Evolutionary conservation across 1,140 invertebrate species (phyloP), one percentile per base, ranked within the genome.

Genomic region (Ceratitis capitata): DNA sequence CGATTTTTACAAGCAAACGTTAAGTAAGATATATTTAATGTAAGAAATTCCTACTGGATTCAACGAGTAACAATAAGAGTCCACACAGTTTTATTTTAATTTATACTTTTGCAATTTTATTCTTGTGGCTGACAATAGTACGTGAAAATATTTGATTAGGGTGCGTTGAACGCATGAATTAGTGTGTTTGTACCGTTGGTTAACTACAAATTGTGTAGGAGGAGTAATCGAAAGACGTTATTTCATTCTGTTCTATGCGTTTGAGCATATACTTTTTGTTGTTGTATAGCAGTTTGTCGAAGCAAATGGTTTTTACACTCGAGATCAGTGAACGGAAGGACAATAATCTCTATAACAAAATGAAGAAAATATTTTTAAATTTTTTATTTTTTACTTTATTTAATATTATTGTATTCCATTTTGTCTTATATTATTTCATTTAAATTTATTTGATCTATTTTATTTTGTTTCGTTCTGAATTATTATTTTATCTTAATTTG

Each of bases 81-180:
- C 12, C 6, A 45, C 7, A 35, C 19, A 78, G 23, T 69, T 69
- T 1, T 12, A 32, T 19, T 78, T 45, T 9, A 42, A 19, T 45
- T 42, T 35, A 78, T n/a, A 78, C n/a, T 6, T 78, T 78, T 78
- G n/a, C 16, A 26, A 26, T 23, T 45, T 78, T 35, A 12, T 78
- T 56, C 45, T 47, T 14, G 2, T 45, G n/a, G 2, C 39, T 26
- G 69, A 0, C 39, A 45, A 19, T 19, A 16, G 12, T 45, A 78
- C 69, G 69, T 78, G 69, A 78, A 78, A 78, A 78, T 78, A 78
- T 47, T 78, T 26, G 35, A n/a, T 47, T 45, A 45, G 39, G 19
- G 69, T 16, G 69, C 69, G 69, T 78, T 45, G 39, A n/a, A 23
- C 39, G 5, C 69, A 45, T n/a, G 9, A 26, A 26, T 39, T 26